Conservation (phyloP, 64 coral and sea anemone genomes). For the Montipora cactus region DNA sequence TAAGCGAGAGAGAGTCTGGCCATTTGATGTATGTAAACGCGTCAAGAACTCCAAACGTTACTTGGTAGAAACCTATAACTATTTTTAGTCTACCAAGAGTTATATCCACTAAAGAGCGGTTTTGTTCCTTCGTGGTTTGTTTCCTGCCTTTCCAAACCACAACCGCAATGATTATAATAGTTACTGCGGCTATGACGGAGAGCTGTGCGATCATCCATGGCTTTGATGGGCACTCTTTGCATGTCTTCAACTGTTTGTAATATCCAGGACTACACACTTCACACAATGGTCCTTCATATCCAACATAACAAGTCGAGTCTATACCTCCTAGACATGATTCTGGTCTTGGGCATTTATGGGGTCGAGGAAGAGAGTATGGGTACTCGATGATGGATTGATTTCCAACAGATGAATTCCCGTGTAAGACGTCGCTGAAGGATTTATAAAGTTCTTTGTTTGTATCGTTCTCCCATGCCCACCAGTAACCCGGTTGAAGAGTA, state of each 20-base stretch:
- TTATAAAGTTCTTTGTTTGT: background rate
- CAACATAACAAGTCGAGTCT: background rate
- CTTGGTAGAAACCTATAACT: constrained; percentile 68
- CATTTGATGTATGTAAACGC: constrained; percentile 65
- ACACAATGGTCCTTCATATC: background rate
- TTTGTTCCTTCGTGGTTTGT: background rate
- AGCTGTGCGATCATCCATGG: background rate
- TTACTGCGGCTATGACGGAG: background rate
- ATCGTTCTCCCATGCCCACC: background rate
- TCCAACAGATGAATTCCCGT: background rate
- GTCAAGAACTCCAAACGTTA: constrained; percentile 35
- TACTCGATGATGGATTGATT: background rate
- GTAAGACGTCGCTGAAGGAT: background rate
- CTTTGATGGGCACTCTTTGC: background rate
- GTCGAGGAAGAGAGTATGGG: background rate
- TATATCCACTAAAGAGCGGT: background rate
- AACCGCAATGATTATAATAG: background rate
- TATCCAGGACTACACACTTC: background rate
- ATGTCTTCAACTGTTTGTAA: background rate
- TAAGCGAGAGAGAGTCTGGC: constrained; percentile 15
- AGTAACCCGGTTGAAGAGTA: background rate
- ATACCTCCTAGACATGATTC: background rate
- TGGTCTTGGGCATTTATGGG: background rate
- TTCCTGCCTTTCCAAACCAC: constrained; percentile 10
- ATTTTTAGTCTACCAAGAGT: constrained; percentile 46